Evolutionary conservation across 2,888 invertebrate species (phyloP).

Genomic region (Pedicia rivosa): DNA sequence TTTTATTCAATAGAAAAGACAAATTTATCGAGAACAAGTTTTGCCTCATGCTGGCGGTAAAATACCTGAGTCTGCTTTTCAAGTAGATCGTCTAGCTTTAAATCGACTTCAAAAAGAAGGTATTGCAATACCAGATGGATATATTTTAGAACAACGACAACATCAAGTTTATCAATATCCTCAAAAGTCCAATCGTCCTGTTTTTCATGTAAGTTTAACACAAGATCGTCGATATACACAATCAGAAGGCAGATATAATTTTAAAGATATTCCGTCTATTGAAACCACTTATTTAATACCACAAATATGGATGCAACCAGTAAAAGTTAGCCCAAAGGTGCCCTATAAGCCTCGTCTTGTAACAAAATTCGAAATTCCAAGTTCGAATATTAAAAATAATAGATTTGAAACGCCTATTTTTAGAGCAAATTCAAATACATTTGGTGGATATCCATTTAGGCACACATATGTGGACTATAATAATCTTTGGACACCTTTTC

Average conservation of each 20-base stretch:
- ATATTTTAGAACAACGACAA: constrained; percentile 34
- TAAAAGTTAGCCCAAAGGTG: constrained; percentile 14
- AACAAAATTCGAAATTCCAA: neutral
- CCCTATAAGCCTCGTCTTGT: constrained; percentile 18
- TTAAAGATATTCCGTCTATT: constrained; percentile 29
- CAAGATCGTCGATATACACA: constrained; percentile 37
- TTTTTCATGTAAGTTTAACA: constrained; percentile 32
- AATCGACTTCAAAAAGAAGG: constrained; percentile 45
- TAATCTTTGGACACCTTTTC: too few relatives aligned
- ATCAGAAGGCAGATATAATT: constrained; percentile 33
- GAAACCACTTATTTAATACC: constrained; percentile 43
- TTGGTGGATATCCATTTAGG: too few relatives aligned
- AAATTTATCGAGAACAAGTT: constrained; percentile 45
- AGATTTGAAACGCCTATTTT: neutral
- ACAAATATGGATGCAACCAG: constrained; percentile 22
- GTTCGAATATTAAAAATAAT: too few relatives aligned
- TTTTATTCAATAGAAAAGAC: constrained; percentile 36
- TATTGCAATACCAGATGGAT: constrained; percentile 41
- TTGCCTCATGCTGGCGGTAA: constrained; percentile 43
- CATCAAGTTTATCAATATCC: constrained; percentile 28
- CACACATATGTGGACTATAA: too few relatives aligned
- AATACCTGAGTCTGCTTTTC: constrained; percentile 45
- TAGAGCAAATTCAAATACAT: too few relatives aligned
- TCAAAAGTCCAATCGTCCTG: constrained; percentile 22
- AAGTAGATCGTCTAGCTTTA: constrained; percentile 38